A percentile compares a stretch with the other conserved stretches of the same genome.
Evolutionary conservation across 1,140 invertebrate species (phyloP).

Genomic region (Pectinophora gossypiella): DNA sequence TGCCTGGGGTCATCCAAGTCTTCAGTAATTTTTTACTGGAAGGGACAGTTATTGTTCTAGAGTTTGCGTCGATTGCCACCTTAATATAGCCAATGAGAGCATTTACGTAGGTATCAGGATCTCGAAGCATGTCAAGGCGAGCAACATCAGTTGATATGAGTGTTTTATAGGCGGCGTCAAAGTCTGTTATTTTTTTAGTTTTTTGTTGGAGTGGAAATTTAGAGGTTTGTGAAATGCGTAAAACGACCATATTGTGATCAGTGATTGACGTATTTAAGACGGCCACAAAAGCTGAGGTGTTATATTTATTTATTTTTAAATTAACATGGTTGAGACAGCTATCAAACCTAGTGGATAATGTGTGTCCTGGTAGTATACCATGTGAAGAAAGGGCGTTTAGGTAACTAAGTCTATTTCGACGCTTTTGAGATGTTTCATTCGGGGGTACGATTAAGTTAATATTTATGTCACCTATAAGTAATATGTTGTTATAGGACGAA

Average conservation of each 20-base stretch:
- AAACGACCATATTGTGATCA: no score
- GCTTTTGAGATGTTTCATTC: not conserved
- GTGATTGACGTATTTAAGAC: no score
- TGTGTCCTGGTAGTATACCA: conserved; percentile 5
- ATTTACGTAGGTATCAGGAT: no score
- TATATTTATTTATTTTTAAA: not conserved
- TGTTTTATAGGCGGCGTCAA: no score
- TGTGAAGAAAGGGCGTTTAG: conserved; percentile 6
- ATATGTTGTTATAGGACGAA: not conserved
- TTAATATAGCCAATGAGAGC: no score
- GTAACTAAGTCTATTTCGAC: conserved; percentile 1
- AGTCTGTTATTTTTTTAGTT: no score
- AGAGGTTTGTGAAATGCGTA: no score
- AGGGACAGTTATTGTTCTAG: not conserved
- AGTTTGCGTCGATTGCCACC: no score
- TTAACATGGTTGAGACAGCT: conserved; percentile 6
- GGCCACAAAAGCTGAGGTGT: not conserved
- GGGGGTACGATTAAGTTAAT: not conserved
- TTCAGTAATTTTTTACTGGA: not conserved
- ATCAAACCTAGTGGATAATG: not conserved
- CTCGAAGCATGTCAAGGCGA: no score
- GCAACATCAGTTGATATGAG: no score
- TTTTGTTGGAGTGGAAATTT: no score
- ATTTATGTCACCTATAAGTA: conserved; percentile 2
- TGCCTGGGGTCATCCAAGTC: not conserved